phyloP scores from a whole-genome alignment of 2,888 invertebrate species.

The Mimachlamys varia region DNA sequence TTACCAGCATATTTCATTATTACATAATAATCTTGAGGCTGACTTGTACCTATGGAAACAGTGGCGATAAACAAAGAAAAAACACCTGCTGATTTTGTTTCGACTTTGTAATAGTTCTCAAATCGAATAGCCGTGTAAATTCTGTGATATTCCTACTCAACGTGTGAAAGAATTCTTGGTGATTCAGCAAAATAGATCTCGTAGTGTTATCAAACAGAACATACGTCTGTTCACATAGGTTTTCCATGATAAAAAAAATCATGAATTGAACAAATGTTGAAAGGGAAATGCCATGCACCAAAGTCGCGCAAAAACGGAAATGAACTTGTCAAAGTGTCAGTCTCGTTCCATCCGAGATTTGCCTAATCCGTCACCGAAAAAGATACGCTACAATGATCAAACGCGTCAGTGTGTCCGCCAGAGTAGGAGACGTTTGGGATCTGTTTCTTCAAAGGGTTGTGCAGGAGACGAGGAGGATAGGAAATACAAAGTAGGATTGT shows the following conservation, averaged over 20 bases:
- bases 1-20: too few species aligned
- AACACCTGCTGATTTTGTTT: too few species aligned
- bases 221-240: neutral
- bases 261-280: neutral
- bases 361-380: conserved; percentile 12
- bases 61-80: too few species aligned
- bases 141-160: too few species aligned
- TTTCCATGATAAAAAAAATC: neutral
- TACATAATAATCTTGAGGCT: too few species aligned
- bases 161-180: too few species aligned
- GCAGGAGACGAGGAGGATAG: neutral
- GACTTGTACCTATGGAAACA: too few species aligned
- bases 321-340: conserved; percentile 6
- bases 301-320: neutral
- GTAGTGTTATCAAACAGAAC: neutral
- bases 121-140: too few species aligned
- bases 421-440: neutral
- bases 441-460: too few species aligned
- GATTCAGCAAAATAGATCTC: too few species aligned
- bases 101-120: too few species aligned
- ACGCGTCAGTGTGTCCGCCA: neutral
- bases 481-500: neutral
- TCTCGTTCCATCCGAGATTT: conserved; percentile 19
- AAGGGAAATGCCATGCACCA: conserved; percentile 7
- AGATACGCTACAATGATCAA: neutral